A percentile compares a stretch with the other conserved stretches of the same genome.
Conservation (phyloP, 2,888 invertebrate genomes). For the Parnassius mnemosyne region DNA sequence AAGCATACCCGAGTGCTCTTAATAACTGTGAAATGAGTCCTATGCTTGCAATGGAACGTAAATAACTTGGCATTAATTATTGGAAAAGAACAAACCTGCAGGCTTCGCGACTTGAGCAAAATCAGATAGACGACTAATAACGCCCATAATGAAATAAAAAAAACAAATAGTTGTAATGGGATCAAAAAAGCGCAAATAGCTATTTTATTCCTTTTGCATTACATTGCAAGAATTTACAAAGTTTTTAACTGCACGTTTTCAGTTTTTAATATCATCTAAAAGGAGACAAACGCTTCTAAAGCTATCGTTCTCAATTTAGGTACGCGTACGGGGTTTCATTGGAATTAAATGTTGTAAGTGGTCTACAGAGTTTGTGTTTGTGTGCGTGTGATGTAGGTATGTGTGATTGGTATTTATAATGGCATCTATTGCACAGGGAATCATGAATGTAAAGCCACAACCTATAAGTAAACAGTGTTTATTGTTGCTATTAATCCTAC, state of each 20-base stretch:
- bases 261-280: neutral
- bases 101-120: constrained; percentile 4
- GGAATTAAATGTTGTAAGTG: no score
- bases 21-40: constrained; percentile 22
- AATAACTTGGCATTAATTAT: constrained; percentile 13
- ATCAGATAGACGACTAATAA: constrained; percentile 19
- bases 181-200: constrained; percentile 8
- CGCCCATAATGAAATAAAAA: constrained; percentile 19
- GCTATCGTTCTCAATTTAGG: no score
- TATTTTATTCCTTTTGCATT: constrained; percentile 15
- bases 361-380: no score
- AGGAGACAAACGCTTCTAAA: no score
- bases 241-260: constrained; percentile 3
- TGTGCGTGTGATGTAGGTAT: no score
- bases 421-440: neutral
- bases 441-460: neutral
- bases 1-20: constrained; percentile 20
- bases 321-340: no score
- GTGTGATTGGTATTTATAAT: no score
- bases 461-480: no score
- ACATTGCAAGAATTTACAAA: neutral
- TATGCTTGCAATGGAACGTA: constrained; percentile 21
- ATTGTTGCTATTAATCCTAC: no score
- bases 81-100: constrained; percentile 9
- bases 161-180: constrained; percentile 9